Conservation (phyloP, 30 jellyfish, hydroid and myxozoan genomes). For the Catostylus mosaicus region DNA sequence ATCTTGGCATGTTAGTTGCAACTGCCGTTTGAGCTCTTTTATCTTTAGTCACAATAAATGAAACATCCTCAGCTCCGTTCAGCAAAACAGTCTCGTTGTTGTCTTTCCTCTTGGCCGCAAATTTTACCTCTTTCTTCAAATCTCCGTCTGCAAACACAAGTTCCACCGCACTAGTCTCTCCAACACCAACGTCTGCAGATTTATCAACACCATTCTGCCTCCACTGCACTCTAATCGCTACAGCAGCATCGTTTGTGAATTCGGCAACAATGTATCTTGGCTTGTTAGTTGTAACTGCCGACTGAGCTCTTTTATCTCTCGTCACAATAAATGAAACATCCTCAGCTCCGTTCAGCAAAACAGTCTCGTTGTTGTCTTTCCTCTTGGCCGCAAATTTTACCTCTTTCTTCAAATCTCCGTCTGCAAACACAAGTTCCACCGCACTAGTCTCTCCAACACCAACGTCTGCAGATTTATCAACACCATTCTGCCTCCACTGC, state of each 20-base stretch:
- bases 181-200: not conserved
- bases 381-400: not conserved
- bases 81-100: not conserved
- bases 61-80: not conserved
- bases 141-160: conserved; percentile 3
- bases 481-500: conserved; percentile 4
- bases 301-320: not conserved
- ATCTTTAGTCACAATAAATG: not conserved
- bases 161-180: not conserved
- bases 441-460: not conserved
- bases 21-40: not conserved
- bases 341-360: not conserved
- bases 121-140: not conserved
- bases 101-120: not conserved
- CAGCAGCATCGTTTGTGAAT: not conserved
- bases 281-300: not conserved
- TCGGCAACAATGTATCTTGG: not conserved
- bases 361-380: not conserved
- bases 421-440: not conserved
- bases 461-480: not conserved
- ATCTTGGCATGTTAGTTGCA: not conserved
- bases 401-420: not conserved
- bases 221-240: not conserved
- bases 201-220: not conserved
- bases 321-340: not conserved